Conservation (phyloP, 2,113 vertebrate species). For the Gadus chalcogrammus region DNA sequence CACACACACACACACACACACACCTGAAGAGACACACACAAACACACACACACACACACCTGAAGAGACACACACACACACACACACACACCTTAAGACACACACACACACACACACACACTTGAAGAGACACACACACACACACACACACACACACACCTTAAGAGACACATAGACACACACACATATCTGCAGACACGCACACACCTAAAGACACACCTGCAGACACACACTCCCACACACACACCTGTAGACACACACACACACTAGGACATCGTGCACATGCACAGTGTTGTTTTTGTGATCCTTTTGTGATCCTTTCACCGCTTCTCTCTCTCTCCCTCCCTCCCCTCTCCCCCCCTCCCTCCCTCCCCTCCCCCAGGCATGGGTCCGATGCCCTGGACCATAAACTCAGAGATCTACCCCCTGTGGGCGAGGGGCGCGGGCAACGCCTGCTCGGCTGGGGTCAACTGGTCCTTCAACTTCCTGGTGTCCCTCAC, state of each 20-base stretch:
- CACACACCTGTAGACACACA: no score
- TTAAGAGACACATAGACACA: no score
- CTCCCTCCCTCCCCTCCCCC: not conserved
- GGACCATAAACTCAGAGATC: constrained; percentile 98
- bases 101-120: no score
- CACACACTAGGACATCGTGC: no score
- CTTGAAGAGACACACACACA: no score
- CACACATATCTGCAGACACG: not conserved
- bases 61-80: no score
- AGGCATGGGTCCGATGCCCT: constrained; percentile 99
- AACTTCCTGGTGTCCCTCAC: constrained; percentile 93
- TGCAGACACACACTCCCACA: no score
- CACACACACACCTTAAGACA: no score
- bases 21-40: not conserved
- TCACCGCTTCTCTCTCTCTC: not conserved
- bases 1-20: no score
- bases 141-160: no score
- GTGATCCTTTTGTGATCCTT: not conserved
- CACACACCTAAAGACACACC: no score
- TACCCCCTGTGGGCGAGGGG: constrained; percentile 98
- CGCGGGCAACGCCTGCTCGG: constrained; percentile 94
- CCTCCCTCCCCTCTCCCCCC: not conserved
- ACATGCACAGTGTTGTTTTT: not conserved
- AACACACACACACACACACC: no score
- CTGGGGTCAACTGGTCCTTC: constrained; percentile 96